Evolutionary conservation across 2,113 vertebrate species (phyloP).

Genomic region (Oceanodroma tethys): DNA sequence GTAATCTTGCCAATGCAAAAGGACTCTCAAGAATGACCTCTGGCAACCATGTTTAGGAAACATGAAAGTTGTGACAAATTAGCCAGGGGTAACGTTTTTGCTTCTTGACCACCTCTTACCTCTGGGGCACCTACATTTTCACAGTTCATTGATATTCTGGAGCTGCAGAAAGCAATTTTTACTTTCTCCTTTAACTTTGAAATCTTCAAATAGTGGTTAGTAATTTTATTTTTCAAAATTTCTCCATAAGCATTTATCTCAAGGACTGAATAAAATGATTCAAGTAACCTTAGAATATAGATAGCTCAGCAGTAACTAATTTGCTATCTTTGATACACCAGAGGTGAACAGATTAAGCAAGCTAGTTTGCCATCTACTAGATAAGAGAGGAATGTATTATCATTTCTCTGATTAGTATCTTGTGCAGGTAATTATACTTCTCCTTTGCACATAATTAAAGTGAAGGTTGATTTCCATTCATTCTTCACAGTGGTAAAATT

Average conservation of each 20-base stretch:
- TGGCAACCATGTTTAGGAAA: background rate
- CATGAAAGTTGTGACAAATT: background rate
- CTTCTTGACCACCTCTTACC: background rate
- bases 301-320: constrained; percentile 47
- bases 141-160: background rate
- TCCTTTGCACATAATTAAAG: constrained; percentile 77
- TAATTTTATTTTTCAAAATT: constrained; percentile 37
- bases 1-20: background rate
- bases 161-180: background rate
- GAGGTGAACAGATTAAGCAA: constrained; percentile 69
- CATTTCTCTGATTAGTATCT: constrained; percentile 73
- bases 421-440: constrained; percentile 76
- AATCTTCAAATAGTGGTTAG: background rate
- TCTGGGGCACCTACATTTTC: background rate
- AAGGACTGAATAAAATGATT: constrained; percentile 18
- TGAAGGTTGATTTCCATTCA: constrained; percentile 73
- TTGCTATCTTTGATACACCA: constrained; percentile 60
- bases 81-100: background rate
- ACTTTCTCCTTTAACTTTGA: constrained; percentile 18
- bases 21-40: background rate
- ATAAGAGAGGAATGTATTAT: constrained; percentile 72
- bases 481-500: constrained; percentile 74
- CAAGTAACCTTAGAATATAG: constrained; percentile 31
- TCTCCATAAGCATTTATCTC: constrained; percentile 16
- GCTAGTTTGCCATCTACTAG: constrained; percentile 61